Evolutionary conservation across 1,140 invertebrate genomes (phyloP).

Genomic region (Diorhabda carinulata): DNA sequence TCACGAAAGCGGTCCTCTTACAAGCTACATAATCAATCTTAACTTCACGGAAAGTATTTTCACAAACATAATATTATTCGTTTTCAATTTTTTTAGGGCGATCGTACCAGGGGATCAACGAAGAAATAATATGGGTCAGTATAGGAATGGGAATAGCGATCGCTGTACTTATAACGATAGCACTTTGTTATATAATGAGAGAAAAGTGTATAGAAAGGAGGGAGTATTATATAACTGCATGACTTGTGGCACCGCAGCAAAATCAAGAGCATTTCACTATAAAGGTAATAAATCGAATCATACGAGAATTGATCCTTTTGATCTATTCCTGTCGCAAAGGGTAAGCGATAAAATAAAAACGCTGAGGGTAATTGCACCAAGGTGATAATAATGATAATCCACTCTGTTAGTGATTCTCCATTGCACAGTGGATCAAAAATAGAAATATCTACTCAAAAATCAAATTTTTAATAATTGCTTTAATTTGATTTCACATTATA

Average conservation of each 20-base stretch:
- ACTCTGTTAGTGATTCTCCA: too few species aligned
- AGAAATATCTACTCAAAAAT: too few species aligned
- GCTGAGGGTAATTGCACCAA: too few species aligned
- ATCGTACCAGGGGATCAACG: constrained; percentile 74
- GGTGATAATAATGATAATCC: too few species aligned
- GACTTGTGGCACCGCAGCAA: constrained; percentile 43
- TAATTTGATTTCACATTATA: too few species aligned
- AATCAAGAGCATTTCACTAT: not conserved
- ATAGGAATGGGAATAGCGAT: constrained; percentile 82
- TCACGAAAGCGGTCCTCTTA: not conserved
- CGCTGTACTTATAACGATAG: constrained; percentile 72
- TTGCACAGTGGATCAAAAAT: too few species aligned
- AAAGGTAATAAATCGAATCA: not conserved
- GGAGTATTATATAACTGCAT: constrained; percentile 68
- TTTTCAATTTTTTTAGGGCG: constrained; percentile 54
- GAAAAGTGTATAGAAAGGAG: constrained; percentile 73
- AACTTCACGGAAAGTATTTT: not conserved
- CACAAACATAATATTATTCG: not conserved
- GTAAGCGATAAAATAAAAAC: too few species aligned
- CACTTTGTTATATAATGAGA: constrained; percentile 71
- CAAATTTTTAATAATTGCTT: too few species aligned
- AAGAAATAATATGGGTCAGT: constrained; percentile 82
- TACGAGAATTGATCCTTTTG: too few species aligned
- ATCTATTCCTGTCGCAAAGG: too few species aligned
- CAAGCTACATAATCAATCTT: not conserved